A percentile compares a stretch with the other conserved stretches of the same genome.
phyloP scores from a whole-genome alignment of 2,888 invertebrate genomes.

The Phalera bucephala region DNA sequence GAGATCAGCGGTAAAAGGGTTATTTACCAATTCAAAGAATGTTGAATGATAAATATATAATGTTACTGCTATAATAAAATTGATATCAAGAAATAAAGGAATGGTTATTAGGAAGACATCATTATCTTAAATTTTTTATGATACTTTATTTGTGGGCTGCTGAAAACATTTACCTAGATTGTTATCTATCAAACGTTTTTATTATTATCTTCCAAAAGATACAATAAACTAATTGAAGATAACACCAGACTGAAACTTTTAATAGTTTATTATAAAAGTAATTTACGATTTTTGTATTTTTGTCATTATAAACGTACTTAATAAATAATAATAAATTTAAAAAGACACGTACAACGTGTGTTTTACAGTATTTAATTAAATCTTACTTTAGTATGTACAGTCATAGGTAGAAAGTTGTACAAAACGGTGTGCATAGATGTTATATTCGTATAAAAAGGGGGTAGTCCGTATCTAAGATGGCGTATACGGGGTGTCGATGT shows the following conservation, averaged over 20 bases:
- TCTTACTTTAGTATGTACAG: conserved; percentile 81
- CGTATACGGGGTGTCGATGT: conserved; percentile 54
- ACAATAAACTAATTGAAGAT: conserved; percentile 49
- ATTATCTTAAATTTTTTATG: neutral
- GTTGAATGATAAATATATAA: too few relatives aligned
- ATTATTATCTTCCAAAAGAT: conserved; percentile 22
- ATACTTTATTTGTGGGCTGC: conserved; percentile 1
- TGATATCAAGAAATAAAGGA: neutral
- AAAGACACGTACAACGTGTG: conserved; percentile 80
- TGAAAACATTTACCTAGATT: conserved; percentile 6
- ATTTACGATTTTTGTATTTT: conserved; percentile 68
- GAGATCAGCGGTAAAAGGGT: too few relatives aligned
- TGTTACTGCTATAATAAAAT: too few relatives aligned
- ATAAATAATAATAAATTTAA: conserved; percentile 73
- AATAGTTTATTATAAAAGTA: conserved; percentile 81
- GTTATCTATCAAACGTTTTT: conserved; percentile 12
- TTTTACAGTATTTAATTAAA: conserved; percentile 78
- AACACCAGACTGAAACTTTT: conserved; percentile 65
- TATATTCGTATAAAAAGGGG: conserved; percentile 73
- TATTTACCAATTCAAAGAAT: too few relatives aligned
- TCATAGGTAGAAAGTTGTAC: conserved; percentile 72
- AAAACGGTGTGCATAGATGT: conserved; percentile 58
- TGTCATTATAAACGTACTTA: conserved; percentile 79
- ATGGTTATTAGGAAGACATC: neutral
- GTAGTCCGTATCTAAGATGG: conserved; percentile 72